Conservation (phyloP, 1,140 invertebrate genomes). For the Calliopsis andreniformis region DNA sequence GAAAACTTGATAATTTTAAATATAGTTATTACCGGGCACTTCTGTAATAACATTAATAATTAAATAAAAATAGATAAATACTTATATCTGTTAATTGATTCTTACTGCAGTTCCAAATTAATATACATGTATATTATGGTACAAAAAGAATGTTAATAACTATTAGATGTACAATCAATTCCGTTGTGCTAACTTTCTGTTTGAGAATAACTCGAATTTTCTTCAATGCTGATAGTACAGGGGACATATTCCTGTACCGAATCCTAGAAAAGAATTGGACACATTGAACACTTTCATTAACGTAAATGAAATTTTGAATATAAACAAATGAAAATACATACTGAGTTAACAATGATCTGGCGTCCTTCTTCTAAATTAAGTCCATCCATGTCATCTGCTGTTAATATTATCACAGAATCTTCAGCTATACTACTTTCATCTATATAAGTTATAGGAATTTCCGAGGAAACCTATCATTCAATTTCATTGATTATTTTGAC, state of each 20-base stretch:
- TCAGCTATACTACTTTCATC: slow-evolving; percentile 75
- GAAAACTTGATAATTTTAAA: too few species aligned
- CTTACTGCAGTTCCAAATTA: slow-evolving; percentile 11
- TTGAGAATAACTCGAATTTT: slow-evolving; percentile 60
- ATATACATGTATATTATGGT: slow-evolving; percentile 2
- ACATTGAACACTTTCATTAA: slow-evolving; percentile 32
- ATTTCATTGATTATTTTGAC: slow-evolving; percentile 14
- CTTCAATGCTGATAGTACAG: slow-evolving; percentile 66
- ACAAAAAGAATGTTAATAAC: slow-evolving; percentile 37
- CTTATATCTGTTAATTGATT: neutral
- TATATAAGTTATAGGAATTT: slow-evolving; percentile 79
- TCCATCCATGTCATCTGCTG: slow-evolving; percentile 73
- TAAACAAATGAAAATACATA: slow-evolving; percentile 47
- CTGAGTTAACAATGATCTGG: slow-evolving; percentile 76
- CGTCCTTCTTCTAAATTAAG: slow-evolving; percentile 73
- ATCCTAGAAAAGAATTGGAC: slow-evolving; percentile 60
- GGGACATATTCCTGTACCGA: slow-evolving; percentile 69
- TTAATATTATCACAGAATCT: slow-evolving; percentile 79
- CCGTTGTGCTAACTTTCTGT: slow-evolving; percentile 63
- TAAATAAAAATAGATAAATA: neutral
- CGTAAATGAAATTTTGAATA: neutral
- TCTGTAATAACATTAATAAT: neutral
- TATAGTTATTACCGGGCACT: too few species aligned
- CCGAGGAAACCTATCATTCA: slow-evolving; percentile 60
- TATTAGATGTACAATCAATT: neutral